Conservation (phyloP, 2,888 invertebrate species). For the Hirtodrosophila alboralis region DNA sequence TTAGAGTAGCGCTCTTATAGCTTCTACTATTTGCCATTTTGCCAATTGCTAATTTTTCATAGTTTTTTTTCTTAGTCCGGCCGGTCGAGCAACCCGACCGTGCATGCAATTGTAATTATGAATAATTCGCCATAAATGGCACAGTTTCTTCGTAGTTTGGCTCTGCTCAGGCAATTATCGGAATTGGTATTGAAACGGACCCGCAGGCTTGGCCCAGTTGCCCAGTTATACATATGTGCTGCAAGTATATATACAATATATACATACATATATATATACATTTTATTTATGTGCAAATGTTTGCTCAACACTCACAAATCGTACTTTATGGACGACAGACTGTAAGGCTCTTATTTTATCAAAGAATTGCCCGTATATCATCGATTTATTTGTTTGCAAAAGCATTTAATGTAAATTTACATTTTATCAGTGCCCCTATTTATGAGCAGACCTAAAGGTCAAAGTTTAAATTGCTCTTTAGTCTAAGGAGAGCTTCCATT, state of each 20-base stretch:
- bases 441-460: conserved; percentile 57
- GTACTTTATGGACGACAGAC: conserved; percentile 19
- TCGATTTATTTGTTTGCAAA: conserved; percentile 21
- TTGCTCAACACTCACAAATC: conserved; percentile 3
- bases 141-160: conserved; percentile 32
- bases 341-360: conserved; percentile 2
- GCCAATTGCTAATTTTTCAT: conserved; percentile 31
- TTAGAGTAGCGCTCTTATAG: no score
- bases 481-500: no score
- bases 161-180: conserved; percentile 59
- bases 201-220: conserved; percentile 55
- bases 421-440: conserved; percentile 50
- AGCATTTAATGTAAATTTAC: conserved; percentile 19
- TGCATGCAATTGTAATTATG: conserved; percentile 68
- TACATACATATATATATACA: conserved; percentile 13
- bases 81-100: no score
- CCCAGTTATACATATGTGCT: conserved; percentile 21
- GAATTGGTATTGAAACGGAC: conserved; percentile 53
- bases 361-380: conserved; percentile 16
- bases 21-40: conserved; percentile 4
- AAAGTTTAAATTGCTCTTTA: conserved; percentile 20
- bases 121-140: conserved; percentile 73
- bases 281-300: conserved; percentile 30
- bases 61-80: conserved; percentile 18
- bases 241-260: conserved; percentile 8